A percentile compares a stretch with the other conserved stretches of the same genome.
Conservation (phyloP, 2,797 vertebrate genomes). For the Macropodus opercularis region DNA sequence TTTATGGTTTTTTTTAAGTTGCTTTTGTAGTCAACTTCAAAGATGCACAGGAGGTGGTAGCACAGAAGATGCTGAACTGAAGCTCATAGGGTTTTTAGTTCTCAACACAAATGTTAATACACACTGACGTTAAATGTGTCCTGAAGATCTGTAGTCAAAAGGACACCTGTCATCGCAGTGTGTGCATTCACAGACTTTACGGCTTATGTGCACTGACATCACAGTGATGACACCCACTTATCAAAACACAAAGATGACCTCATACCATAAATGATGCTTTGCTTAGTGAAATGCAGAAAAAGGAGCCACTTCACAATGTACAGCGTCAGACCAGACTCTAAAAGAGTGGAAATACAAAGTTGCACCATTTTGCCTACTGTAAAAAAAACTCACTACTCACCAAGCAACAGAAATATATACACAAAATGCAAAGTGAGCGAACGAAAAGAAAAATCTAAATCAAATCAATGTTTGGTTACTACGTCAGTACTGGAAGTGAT, state of each 20-base stretch:
- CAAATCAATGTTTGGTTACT: too few species aligned
- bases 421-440: too few species aligned
- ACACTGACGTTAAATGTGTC: neutral
- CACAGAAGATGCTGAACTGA: neutral
- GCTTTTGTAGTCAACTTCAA: neutral
- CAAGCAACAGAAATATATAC: too few species aligned
- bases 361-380: too few species aligned
- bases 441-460: too few species aligned
- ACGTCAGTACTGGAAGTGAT: too few species aligned
- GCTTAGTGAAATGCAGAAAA: neutral
- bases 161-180: neutral
- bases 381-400: too few species aligned
- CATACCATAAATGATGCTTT: neutral
- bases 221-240: neutral
- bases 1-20: conserved; percentile 2
- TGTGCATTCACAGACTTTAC: conserved; percentile 16
- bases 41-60: neutral
- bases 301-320: neutral
- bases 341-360: too few species aligned
- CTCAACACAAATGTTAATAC: neutral
- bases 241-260: neutral
- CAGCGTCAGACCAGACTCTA: too few species aligned
- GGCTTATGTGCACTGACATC: neutral
- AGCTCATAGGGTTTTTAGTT: neutral
- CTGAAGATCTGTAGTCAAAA: neutral